Percentiles rank a stretch among this genome's conserved stretches.
Conservation (phyloP, 1,140 invertebrate genomes). For the Drosophila repleta region DNA sequence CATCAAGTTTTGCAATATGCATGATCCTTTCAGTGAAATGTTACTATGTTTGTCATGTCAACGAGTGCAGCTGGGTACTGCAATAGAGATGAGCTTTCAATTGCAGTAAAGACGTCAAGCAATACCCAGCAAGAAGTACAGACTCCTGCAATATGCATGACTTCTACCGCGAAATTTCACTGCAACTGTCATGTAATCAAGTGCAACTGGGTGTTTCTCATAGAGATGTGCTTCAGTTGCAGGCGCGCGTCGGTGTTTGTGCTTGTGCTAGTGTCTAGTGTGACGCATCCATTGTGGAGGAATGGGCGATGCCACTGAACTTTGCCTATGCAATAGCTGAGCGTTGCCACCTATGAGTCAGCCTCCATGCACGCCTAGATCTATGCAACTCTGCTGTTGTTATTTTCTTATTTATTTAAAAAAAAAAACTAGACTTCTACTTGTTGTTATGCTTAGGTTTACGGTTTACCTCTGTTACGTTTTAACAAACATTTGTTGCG, state of each 20-base stretch:
- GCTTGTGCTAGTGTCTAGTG: constrained; percentile 23
- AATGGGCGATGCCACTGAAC: constrained; percentile 63
- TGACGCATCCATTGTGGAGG: constrained; percentile 56
- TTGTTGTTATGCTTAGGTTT: constrained; percentile 48
- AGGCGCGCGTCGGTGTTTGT: not conserved
- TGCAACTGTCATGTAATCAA: no score
- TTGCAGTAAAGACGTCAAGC: no score
- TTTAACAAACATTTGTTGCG: constrained; percentile 75
- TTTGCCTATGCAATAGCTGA: constrained; percentile 42
- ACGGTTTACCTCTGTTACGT: constrained; percentile 57
- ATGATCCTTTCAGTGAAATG: not conserved
- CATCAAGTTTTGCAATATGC: not conserved
- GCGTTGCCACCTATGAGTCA: constrained; percentile 50
- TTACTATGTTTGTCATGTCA: not conserved
- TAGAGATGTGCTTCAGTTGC: constrained; percentile 1
- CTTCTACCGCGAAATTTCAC: no score
- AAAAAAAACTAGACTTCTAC: not conserved
- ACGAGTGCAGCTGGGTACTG: constrained; percentile 19
- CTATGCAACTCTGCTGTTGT: constrained; percentile 2
- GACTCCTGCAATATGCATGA: no score
- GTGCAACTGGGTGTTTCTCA: no score
- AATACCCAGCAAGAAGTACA: no score
- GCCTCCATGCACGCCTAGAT: constrained; percentile 20
- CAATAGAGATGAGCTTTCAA: constrained; percentile 39
- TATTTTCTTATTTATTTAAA: constrained; percentile 6